Evolutionary conservation across 1,140 invertebrate genomes (phyloP), one percentile per base, ranked within the genome.

Genomic region (Zaprionus ornatus): DNA sequence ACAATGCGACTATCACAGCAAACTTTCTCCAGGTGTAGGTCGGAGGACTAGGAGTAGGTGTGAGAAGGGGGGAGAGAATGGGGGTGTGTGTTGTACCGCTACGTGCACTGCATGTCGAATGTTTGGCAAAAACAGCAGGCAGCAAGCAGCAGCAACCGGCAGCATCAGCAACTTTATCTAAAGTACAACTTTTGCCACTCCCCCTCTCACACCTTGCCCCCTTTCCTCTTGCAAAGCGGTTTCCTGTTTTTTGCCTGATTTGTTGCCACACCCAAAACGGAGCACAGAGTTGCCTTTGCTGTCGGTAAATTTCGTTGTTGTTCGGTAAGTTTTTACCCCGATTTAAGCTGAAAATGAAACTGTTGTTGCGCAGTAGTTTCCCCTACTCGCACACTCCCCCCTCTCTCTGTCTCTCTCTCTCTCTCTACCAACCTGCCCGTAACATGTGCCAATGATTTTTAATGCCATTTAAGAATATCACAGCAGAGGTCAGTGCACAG

Each of bases 381-480:
- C 17, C 42, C 45, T 35, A n/a, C n/a, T n/a, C n/a, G n/a, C n/a
- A n/a, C n/a, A n/a, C n/a, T n/a, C n/a, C 54, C 17, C 32, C 12
- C 32, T 21, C 52, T 15, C 21, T n/a, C n/a, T n/a, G n/a, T n/a
- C 23, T 12, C 35, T 9, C 32, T 5, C 17, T 3, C 21, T 55
- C 21, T 10, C 19, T 13, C 19, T 23, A 1, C 9, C 35, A n/a
- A 7, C 59, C 12, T 19, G n/a, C 17, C 40, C 35, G 45, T 37
- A 79, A 63, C 74, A 84, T 77, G 82, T 79, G 70, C 74, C 85
- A 88, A 88, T 88, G 84, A 84, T 88, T 88, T 87, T 88, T 88
- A 88, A 88, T 88, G 84, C 85, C 80, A 88, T 88, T 88, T 88
- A 83, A 69, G 74, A 75, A 78, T 67, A 74, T 81, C 70, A 54